phyloP scores from a whole-genome alignment of 2,113 vertebrate genomes.

The Etheostoma spectabile region DNA sequence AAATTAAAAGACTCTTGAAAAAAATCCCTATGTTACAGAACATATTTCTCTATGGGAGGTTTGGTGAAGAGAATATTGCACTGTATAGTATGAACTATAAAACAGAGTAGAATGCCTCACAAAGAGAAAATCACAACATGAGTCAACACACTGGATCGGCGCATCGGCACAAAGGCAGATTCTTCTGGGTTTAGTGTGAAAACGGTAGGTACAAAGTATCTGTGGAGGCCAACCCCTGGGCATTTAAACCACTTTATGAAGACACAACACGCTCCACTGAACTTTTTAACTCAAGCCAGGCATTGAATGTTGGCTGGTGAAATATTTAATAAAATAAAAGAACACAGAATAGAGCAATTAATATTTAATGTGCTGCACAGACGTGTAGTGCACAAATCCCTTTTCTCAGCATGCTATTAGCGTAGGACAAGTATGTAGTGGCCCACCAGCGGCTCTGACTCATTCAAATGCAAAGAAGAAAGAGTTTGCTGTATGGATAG shows the following conservation, averaged over 20 bases:
- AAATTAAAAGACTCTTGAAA: background rate
- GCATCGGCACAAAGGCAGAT: conserved; percentile 16
- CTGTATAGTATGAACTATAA: background rate
- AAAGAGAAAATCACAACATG: conserved; percentile 2
- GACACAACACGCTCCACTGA: conserved; percentile 44
- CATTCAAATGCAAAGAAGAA: conserved; percentile 34
- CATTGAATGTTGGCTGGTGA: conserved; percentile 9
- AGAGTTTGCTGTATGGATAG: conserved; percentile 13
- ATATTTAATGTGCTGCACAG: conserved; percentile 66
- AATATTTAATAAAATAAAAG: conserved; percentile 65
- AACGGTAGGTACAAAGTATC: conserved; percentile 40
- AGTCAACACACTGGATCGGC: conserved; percentile 3
- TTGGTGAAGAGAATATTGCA: background rate
- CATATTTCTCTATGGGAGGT: background rate
- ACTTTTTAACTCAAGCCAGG: conserved; percentile 57
- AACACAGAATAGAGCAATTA: conserved; percentile 52
- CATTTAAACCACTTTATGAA: conserved; percentile 37
- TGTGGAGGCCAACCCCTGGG: conserved; percentile 44
- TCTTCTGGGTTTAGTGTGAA: conserved; percentile 16
- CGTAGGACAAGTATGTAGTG: conserved; percentile 34
- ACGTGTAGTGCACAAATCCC: conserved; percentile 15
- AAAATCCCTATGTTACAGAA: background rate
- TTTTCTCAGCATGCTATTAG: conserved; percentile 52
- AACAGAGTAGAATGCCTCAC: conserved; percentile 16
- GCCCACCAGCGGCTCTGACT: conserved; percentile 49